Evolutionary conservation across 2,113 vertebrate genomes (phyloP), one percentile per base, ranked within the genome.

Genomic region (Picathartes gymnocephalus): DNA sequence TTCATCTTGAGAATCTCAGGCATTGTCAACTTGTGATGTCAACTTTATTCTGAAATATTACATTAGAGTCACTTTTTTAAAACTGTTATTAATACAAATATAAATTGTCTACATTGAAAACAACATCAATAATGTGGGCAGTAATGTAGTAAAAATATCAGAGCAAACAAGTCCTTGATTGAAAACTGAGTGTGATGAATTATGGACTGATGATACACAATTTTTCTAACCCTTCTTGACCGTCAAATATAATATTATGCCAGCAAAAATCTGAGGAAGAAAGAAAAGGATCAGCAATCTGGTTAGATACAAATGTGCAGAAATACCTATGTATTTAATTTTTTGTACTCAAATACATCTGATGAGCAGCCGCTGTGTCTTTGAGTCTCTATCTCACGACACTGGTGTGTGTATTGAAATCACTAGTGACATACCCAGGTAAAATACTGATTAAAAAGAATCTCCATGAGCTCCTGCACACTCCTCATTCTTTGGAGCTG

Each of bases 31-130:
- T 89, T 68, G 23, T 44, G 35, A 78, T 71, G 70, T 71, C 73
- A 95, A 86, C 21, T 91, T 91, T 62, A 73, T 81, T 81, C 74
- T 90, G 40, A 95, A 94, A 76, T 35, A 90, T 81, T 87, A 37
- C 13, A 37, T 25, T 22, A 47, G 9, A 66, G 31, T n/a, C 9
- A 6, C 23, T 39, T 70, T 68, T 90, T 88, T 60, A 22, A 20
- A 71, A 28, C 51, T 64, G 19, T n/a, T 92, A 78, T 64, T 93
- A 72, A 81, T 87, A 64, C 19, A 76, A 89, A 70, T 71, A 91
- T 54, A 84, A 90, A 84, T 74, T 87, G 23, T 54, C 60, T 62
- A 18, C 33, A 47, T 60, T 78, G 64, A 91, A 96, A 76, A 0
- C 37, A 87, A 39, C 50, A 82, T 79, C 33, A 76, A 79, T 90